These are phyloP conservation scores for Tipula unca DNA, from an alignment of 2,888 invertebrate species.

Conservation along the genomic window DNA sequence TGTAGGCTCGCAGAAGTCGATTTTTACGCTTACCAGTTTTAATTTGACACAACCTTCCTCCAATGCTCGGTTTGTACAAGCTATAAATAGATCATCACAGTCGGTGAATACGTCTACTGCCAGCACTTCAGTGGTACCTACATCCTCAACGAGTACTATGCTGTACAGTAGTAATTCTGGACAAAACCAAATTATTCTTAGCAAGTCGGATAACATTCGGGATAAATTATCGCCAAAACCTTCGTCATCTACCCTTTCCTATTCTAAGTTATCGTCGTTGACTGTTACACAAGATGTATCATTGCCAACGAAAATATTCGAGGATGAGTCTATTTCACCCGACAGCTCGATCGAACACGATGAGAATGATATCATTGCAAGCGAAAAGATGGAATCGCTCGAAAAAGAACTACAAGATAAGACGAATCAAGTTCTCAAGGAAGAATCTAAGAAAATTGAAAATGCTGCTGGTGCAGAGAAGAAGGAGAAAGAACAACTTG, in stretches of 20 bases:
- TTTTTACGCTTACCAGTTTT: constrained; percentile 38
- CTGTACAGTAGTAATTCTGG: neutral
- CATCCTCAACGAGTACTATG: neutral
- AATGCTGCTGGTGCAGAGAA: constrained; percentile 16
- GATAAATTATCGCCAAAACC: constrained; percentile 45
- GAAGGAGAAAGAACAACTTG: neutral
- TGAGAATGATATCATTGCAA: constrained; percentile 28
- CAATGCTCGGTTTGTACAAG: constrained; percentile 43
- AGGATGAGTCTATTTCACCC: constrained; percentile 56
- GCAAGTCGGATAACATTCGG: constrained; percentile 42
- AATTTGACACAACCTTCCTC: constrained; percentile 36
- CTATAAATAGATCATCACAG: constrained; percentile 27
- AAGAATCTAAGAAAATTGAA: constrained; percentile 21
- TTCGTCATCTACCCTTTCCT: constrained; percentile 46
- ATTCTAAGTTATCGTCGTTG: constrained; percentile 49
- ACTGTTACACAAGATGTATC: constrained; percentile 50
- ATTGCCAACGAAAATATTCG: constrained; percentile 57
- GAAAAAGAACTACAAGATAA: constrained; percentile 9
- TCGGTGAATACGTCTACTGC: constrained; percentile 14
- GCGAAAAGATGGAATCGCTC: constrained; percentile 22
- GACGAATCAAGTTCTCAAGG: neutral
- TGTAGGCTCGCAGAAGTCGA: constrained; percentile 35
- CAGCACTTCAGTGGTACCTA: neutral
- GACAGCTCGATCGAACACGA: constrained; percentile 44
- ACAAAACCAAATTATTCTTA: constrained; percentile 20